Conservation (phyloP, 1,140 invertebrate species). For the Asobara japonica region DNA sequence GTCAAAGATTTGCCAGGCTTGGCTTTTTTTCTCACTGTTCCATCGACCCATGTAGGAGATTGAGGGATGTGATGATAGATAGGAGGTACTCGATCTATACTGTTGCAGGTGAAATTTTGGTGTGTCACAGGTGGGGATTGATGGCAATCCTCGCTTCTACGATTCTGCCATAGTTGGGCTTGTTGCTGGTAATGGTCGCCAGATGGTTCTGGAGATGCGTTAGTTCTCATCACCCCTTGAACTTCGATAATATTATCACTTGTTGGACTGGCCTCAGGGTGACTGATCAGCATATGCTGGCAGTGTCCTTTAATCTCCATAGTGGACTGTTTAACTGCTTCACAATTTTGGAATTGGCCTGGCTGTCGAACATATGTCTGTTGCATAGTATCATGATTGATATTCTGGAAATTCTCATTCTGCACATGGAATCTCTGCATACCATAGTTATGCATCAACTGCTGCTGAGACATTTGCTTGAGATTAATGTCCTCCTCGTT, state of each 20-base stretch:
- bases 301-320: slow-evolving; percentile 44
- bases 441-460: slow-evolving; percentile 58
- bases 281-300: slow-evolving; percentile 49
- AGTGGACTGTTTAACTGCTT: slow-evolving; percentile 35
- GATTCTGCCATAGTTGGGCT: slow-evolving; percentile 73
- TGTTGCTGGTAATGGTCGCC: slow-evolving; percentile 62
- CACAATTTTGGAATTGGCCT: slow-evolving; percentile 60
- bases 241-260: slow-evolving; percentile 47
- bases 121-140: slow-evolving; percentile 43
- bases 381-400: slow-evolving; percentile 66
- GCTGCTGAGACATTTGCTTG: slow-evolving; percentile 58
- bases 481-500: slow-evolving; percentile 56
- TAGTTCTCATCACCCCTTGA: slow-evolving; percentile 36
- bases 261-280: slow-evolving; percentile 47
- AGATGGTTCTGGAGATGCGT: slow-evolving; percentile 48
- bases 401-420: slow-evolving; percentile 53
- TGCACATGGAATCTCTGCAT: slow-evolving; percentile 59
- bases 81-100: slow-evolving; percentile 76
- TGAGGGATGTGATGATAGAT: slow-evolving; percentile 75
- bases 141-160: slow-evolving; percentile 56
- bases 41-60: slow-evolving; percentile 71
- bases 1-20: slow-evolving; percentile 67
- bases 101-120: slow-evolving; percentile 59
- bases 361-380: slow-evolving; percentile 71
- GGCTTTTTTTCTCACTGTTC: slow-evolving; percentile 72